Evolutionary conservation across 2,888 invertebrate species (phyloP), one percentile per base, ranked within the genome.

Genomic region (Baronia brevicornis): DNA sequence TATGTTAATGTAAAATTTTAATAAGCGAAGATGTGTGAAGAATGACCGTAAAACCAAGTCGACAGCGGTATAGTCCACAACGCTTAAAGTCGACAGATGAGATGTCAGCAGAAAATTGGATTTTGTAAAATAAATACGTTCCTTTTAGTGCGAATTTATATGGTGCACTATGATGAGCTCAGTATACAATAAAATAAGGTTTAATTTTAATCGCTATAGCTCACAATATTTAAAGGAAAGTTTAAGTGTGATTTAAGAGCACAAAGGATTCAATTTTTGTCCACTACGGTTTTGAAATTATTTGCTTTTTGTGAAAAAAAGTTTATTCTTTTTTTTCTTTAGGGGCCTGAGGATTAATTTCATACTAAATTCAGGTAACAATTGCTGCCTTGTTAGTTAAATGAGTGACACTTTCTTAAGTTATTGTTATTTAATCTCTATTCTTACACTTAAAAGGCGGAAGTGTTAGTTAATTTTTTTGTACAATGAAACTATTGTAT

Each of bases 31-130:
- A 60, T 60, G 56, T 49, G 50, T 54, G 52, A 73, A 61, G 57
- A 67, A 66, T 71, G 66, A 74, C 67, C 73, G 73, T 79, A 73
- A 78, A 80, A 74, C 75, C 60, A 54, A 68, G 67, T 54, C 66
- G 80, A 79, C 79, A 71, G 60, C 63, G 59, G 61, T 59, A 74
- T 69, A 70, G 71, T 64, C 64, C 64, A 62, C 60, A 70, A 60
- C 73, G 74, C 61, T 78, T 78, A 80, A 82, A 84, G 82, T 66
- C 77, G 82, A 84, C 84, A 82, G 80, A 74, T 79, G 78, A 80
- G 69, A 79, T 75, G 84, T 80, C 84, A 73, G 80, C 80, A 80
- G 80, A 82, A 84, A 84, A 84, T 84, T 82, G 84, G 84, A 84
- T 84, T 84, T 79, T 60, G 77, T 73, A 79, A 80, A 82, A 82